Percentiles rank a stretch among this genome's conserved stretches.
phyloP scores from a whole-genome alignment of 2,797 vertebrate species.

The Nasua narica region DNA sequence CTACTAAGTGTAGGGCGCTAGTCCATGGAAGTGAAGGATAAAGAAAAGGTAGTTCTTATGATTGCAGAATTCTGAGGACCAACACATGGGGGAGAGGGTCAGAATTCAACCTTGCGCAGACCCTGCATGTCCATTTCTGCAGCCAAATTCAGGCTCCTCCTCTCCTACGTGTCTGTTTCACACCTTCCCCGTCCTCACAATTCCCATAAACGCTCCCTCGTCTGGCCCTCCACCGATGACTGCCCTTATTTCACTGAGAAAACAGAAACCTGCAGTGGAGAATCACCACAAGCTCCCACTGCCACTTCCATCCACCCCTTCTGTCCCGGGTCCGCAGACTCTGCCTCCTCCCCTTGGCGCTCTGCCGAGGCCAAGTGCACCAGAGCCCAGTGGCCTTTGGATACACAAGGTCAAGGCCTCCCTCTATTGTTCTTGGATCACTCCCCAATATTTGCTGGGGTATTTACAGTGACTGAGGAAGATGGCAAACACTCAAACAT shows the following conservation, averaged over 20 bases:
- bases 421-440: neutral
- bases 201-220: neutral
- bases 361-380: neutral
- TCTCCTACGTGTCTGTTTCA: neutral
- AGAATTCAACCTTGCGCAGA: neutral
- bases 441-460: neutral
- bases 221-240: neutral
- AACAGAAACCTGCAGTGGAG: neutral
- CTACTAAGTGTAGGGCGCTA: neutral
- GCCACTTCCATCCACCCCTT: rapidly evolving
- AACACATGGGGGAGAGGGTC: rapidly evolving
- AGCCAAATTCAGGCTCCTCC: neutral
- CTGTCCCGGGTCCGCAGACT: neutral
- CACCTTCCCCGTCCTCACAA: neutral
- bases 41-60: neutral
- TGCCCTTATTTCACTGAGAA: neutral
- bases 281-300: neutral
- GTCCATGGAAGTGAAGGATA: neutral
- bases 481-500: neutral
- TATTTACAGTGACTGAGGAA: neutral
- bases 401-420: neutral
- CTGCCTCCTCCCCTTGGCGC: neutral
- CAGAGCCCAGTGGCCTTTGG: neutral
- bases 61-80: neutral
- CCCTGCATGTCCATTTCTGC: neutral